Evolutionary conservation across 2,888 invertebrate genomes (phyloP), one percentile per base, ranked within the genome.

Genomic region (Odontomyia ornata): DNA sequence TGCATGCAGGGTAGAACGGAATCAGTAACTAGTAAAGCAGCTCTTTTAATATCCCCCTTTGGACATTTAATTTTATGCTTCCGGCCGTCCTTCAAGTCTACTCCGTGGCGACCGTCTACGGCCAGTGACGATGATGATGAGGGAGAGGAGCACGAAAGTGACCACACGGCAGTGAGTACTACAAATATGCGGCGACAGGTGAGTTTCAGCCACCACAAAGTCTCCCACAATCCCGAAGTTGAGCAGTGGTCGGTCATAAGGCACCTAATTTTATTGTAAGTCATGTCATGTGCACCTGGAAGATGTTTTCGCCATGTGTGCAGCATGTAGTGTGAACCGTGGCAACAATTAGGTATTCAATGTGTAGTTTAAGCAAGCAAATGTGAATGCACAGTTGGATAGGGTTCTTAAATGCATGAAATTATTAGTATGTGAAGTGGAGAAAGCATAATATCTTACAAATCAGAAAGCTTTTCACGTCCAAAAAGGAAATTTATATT

Each of bases 261-360:
- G 28, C 36, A 65, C 65, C 65, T 65, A 65, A 65, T 65, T 65
- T 65, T 65, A 65, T 65, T 65, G 65, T 65, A 36, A 65, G 36
- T 64, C 65, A 21, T 65, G 65, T 65, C 36, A 36, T 65, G 65
- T 65, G 30, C 30, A 65, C 65, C 62, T 64, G 62, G 23, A 64
- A 64, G 28, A 28, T 2, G 15, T 28, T 25, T 28, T 64, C 43
- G 43, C 43, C 7, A 43, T 13, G n/a, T n/a, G n/a, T n/a, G n/a
- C n/a, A n/a, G n/a, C n/a, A n/a, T n/a, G n/a, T n/a, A n/a, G n/a
- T n/a, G n/a, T n/a, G n/a, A n/a, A n/a, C n/a, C n/a, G n/a, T n/a
- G n/a, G n/a, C n/a, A n/a, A n/a, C n/a, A n/a, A n/a, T n/a, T n/a
- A n/a, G n/a, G n/a, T n/a, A n/a, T n/a, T n/a, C n/a, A n/a, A n/a